These are phyloP conservation scores for Coboldia fuscipes DNA, from an alignment of 1,140 invertebrate genomes.

Conservation along the genomic window DNA sequence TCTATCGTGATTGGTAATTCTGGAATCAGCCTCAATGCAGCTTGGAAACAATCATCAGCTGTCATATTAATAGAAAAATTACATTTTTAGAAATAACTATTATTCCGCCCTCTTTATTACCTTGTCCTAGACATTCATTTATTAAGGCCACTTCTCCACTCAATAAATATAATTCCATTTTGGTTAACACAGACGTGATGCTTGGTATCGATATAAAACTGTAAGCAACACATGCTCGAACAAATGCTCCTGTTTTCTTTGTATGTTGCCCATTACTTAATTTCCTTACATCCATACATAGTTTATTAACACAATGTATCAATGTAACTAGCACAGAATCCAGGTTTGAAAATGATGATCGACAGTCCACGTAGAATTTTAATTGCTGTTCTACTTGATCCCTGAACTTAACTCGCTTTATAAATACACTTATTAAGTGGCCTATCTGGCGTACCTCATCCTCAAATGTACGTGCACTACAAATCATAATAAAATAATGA, in stretches of 20 bases:
- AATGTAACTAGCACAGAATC: conserved; percentile 67
- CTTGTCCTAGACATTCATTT: conserved; percentile 83
- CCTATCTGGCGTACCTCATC: conserved; percentile 79
- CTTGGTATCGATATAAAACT: conserved; percentile 92
- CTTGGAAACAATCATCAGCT: conserved; percentile 88
- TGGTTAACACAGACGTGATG: conserved; percentile 46
- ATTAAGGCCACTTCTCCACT: conserved; percentile 73
- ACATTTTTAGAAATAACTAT: conserved; percentile 1
- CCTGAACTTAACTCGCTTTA: conserved; percentile 59
- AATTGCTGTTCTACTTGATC: conserved; percentile 77
- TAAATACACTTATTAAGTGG: conserved; percentile 57
- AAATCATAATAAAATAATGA: conserved; percentile 8
- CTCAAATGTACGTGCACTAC: conserved; percentile 73
- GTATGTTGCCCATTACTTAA: conserved; percentile 59
- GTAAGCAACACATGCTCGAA: conserved; percentile 86
- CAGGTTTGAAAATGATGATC: conserved; percentile 72
- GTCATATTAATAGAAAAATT: conserved; percentile 10
- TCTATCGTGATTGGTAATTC: conserved; percentile 58
- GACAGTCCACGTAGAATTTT: conserved; percentile 80
- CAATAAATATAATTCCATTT: conserved; percentile 67
- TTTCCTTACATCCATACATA: conserved; percentile 49
- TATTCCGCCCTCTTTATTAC: conserved; percentile 21
- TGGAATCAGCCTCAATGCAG: conserved; percentile 54
- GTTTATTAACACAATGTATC: conserved; percentile 64
- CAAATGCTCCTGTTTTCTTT: conserved; percentile 60